phyloP scores from a whole-genome alignment of 2,888 invertebrate species.

The Heliconius cydno region DNA sequence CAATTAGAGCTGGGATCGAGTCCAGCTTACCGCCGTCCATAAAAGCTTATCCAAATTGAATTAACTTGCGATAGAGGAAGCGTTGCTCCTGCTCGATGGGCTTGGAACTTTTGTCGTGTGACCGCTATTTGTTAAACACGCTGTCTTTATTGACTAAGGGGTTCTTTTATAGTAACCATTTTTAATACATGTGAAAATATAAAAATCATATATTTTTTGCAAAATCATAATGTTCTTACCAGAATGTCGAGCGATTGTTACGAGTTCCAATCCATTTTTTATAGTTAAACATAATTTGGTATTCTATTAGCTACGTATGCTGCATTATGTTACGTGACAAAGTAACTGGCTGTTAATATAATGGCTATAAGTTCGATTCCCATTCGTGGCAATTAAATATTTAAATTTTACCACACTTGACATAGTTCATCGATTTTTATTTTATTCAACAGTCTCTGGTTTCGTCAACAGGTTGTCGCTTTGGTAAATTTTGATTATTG shows the following conservation, averaged over 20 bases:
- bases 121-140: conserved; percentile 23
- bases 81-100: conserved; percentile 23
- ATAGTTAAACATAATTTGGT: background rate
- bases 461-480: too few species aligned
- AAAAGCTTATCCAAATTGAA: conserved; percentile 51
- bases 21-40: conserved; percentile 43
- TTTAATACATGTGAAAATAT: background rate
- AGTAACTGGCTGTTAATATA: background rate
- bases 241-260: too few species aligned
- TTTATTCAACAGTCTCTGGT: too few species aligned
- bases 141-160: background rate
- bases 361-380: background rate
- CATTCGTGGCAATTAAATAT: background rate
- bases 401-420: background rate
- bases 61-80: conserved; percentile 36
- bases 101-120: conserved; percentile 16
- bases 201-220: background rate
- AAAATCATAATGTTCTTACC: background rate
- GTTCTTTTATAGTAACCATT: background rate
- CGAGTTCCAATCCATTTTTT: background rate
- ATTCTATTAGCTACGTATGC: too few species aligned
- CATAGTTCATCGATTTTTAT: too few species aligned
- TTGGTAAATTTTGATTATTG: too few species aligned
- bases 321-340: background rate
- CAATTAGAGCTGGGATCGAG: conserved; percentile 35